Percentiles rank a stretch among this genome's conserved stretches.
phyloP scores from a whole-genome alignment of 2,797 vertebrate species.

The Poeciliopsis turneri region DNA sequence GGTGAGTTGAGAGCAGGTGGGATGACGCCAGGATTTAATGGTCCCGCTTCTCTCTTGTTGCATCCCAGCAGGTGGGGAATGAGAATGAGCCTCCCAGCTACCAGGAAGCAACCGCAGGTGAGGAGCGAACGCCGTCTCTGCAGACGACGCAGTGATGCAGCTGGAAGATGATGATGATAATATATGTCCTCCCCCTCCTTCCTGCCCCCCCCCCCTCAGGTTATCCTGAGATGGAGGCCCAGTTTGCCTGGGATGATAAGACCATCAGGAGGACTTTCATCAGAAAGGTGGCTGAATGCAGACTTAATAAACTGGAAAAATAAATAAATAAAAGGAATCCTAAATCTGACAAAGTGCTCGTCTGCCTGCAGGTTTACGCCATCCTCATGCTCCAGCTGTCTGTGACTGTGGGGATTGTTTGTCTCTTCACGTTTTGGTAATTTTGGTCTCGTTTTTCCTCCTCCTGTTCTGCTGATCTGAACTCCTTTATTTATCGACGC shows the following conservation, averaged over 20 bases:
- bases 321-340: neutral
- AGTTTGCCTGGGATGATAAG: conserved; percentile 90
- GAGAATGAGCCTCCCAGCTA: conserved; percentile 88
- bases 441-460: neutral
- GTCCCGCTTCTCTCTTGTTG: neutral
- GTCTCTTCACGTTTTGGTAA: conserved; percentile 95
- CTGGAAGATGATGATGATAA: neutral
- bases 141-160: neutral
- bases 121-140: conserved; percentile 12
- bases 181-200: neutral
- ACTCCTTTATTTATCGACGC: neutral
- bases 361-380: conserved; percentile 87
- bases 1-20: neutral
- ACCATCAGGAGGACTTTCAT: conserved; percentile 89
- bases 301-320: neutral
- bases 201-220: conserved; percentile 47
- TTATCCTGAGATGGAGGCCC: conserved; percentile 85
- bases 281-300: conserved; percentile 84
- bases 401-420: conserved; percentile 86
- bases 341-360: neutral
- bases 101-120: conserved; percentile 89
- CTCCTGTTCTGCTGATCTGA: neutral
- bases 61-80: conserved; percentile 79
- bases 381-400: conserved; percentile 90
- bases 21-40: neutral